Conservation (phyloP, 2,888 invertebrate genomes). For the Iphiclides podalirius region DNA sequence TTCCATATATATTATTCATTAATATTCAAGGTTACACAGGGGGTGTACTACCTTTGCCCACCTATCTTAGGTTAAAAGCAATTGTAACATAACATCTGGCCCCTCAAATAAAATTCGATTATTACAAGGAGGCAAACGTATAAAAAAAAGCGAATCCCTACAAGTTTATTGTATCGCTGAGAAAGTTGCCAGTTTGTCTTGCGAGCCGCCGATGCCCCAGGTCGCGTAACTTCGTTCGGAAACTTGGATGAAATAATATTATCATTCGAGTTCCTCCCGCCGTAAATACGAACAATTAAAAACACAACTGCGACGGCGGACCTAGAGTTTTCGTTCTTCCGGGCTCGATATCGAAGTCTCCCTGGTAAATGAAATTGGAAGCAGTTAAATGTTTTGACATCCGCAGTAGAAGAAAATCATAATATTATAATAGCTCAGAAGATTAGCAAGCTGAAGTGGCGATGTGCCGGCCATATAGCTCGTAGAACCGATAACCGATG, state of each 20-base stretch:
- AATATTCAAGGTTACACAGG: too few species aligned
- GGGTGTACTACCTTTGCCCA: too few species aligned
- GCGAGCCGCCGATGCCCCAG: slow-evolving; percentile 35
- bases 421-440: too few species aligned
- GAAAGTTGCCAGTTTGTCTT: slow-evolving; percentile 60
- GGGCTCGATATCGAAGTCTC: slow-evolving; percentile 15
- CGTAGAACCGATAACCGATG: too few species aligned
- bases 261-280: slow-evolving; percentile 42
- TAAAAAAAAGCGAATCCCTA: slow-evolving; percentile 43
- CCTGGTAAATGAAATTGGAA: slow-evolving; percentile 22
- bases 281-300: slow-evolving; percentile 38
- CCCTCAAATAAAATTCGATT: too few species aligned
- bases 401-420: too few species aligned
- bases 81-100: too few species aligned
- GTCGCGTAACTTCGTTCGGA: slow-evolving; percentile 42
- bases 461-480: too few species aligned
- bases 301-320: slow-evolving; percentile 28
- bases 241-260: slow-evolving; percentile 62
- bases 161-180: slow-evolving; percentile 56
- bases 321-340: slow-evolving; percentile 16
- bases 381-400: slow-evolving; percentile 20
- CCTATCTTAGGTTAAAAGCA: too few species aligned
- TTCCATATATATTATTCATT: too few species aligned
- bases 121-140: too few species aligned
- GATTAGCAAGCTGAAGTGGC: too few species aligned